phyloP scores from a whole-genome alignment of 2,888 invertebrate genomes.

The Peribatodes rhomboidaria region DNA sequence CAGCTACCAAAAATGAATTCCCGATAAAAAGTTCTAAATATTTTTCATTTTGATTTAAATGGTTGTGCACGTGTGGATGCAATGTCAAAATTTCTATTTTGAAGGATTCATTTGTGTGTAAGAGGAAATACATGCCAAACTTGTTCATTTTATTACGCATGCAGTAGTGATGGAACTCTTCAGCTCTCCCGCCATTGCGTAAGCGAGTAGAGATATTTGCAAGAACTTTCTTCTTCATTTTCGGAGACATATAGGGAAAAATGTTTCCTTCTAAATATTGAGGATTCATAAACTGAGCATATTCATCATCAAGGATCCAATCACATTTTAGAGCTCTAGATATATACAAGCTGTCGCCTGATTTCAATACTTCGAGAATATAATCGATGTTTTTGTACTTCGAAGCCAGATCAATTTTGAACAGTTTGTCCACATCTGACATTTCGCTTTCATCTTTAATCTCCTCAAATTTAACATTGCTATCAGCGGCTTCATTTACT shows the following conservation, averaged over 20 bases:
- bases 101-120: constrained; percentile 59
- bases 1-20: constrained; percentile 48
- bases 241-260: constrained; percentile 68
- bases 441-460: constrained; percentile 11
- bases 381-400: constrained; percentile 21
- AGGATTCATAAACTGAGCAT: constrained; percentile 58
- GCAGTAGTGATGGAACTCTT: constrained; percentile 64
- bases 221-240: constrained; percentile 69
- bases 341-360: constrained; percentile 47
- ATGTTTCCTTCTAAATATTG: constrained; percentile 62
- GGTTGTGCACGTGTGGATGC: constrained; percentile 11
- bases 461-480: constrained; percentile 13
- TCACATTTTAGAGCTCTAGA: constrained; percentile 64
- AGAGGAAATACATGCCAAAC: constrained; percentile 63
- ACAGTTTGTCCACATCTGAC: constrained; percentile 37
- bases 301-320: constrained; percentile 64
- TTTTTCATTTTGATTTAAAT: constrained; percentile 16
- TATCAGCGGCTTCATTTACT: constrained; percentile 33
- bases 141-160: constrained; percentile 47
- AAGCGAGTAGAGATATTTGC: constrained; percentile 56
- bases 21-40: constrained; percentile 54
- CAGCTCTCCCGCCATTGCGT: constrained; percentile 54
- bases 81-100: constrained; percentile 56
- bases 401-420: constrained; percentile 43
- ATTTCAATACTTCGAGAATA: constrained; percentile 32